Percentiles rank a stretch among this genome's conserved stretches.
These are phyloP conservation scores for Diorhabda carinulata DNA, from an alignment of 1,140 invertebrate genomes.

Conservation along the genomic window DNA sequence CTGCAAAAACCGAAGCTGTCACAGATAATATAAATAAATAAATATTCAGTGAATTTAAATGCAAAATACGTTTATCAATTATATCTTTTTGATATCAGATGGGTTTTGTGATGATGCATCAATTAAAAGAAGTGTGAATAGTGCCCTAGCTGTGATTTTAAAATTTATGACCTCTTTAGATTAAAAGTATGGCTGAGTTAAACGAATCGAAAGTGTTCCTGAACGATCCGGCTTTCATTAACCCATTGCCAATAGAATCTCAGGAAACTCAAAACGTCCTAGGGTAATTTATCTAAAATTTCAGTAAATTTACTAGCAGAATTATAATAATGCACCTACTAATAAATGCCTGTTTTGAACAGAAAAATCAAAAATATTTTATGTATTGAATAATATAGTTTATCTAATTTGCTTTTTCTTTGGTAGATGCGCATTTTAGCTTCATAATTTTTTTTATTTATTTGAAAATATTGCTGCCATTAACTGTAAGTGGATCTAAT, in stretches of 20 bases:
- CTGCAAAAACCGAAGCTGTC: constrained; percentile 17
- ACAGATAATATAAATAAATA: constrained; percentile 18
- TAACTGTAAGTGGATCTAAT: too few species aligned
- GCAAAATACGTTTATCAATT: neutral
- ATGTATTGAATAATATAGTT: too few species aligned
- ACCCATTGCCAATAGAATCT: constrained; percentile 21
- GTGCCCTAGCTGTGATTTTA: constrained; percentile 17
- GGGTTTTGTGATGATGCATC: constrained; percentile 5
- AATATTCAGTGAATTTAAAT: constrained; percentile 10
- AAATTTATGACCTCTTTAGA: constrained; percentile 19
- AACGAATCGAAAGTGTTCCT: constrained; percentile 31
- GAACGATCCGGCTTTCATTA: constrained; percentile 30
- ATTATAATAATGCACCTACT: too few species aligned
- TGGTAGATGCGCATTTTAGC: too few species aligned
- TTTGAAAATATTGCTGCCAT: too few species aligned
- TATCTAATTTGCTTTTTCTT: too few species aligned
- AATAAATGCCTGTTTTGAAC: too few species aligned
- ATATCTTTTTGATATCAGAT: constrained; percentile 5
- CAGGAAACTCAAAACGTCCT: constrained; percentile 24
- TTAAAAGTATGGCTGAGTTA: constrained; percentile 17
- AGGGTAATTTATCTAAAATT: neutral
- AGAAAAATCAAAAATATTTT: too few species aligned
- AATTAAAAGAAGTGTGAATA: constrained; percentile 8
- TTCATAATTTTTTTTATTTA: too few species aligned
- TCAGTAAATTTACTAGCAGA: too few species aligned